Base-by-base conservation (phyloP, 2,888 invertebrate genomes). In the Pandemis cinnamomeana region DNA sequence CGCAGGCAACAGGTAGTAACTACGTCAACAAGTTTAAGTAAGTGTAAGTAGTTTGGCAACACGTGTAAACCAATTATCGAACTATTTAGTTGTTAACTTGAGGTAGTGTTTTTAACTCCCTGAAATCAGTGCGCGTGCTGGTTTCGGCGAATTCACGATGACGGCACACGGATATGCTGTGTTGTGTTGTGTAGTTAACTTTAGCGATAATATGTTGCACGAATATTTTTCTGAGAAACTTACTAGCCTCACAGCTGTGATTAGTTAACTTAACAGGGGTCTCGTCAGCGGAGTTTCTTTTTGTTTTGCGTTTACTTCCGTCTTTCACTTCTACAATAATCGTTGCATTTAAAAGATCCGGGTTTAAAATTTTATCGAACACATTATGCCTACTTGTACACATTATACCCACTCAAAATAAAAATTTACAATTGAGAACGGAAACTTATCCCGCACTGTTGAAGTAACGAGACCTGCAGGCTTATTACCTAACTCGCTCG, bases 331-430 rank as follows among this genome's bases (percentile, higher is more conserved):
- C 13, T n/a, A 51, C 51, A 51, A 51, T 5, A 53, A 53, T 53
- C 53, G 53, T 53, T 53, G n/a, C 53, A 53, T 53, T 53, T 48
- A 64, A 64, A 48, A 64, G 13, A 13, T 64, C 64, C 64, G 64
- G 64, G 64, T 64, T 64, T 63, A 46, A 46, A 64, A 27, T 64
- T 13, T 41, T 61, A 64, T 46, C 64, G 10, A 58, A 27, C 58
- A 58, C 27, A 48, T 13, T 46, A 27, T 2, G 48, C 13, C 7
- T 48, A 27, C 20, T 20, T 64, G 15, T 53, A 53, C 15, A 53
- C 53, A 53, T 15, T 53, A 6, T 53, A 53, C 3, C 13, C 51
- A 27, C 53, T 55, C 15, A 15, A 55, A 55, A 55, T 13, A n/a
- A 51, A n/a, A 51, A 51, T 36, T 36, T 2, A 36, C 27, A 2